phyloP scores from a whole-genome alignment of 2,888 invertebrate genomes.

The Dexiosoma caninum region DNA sequence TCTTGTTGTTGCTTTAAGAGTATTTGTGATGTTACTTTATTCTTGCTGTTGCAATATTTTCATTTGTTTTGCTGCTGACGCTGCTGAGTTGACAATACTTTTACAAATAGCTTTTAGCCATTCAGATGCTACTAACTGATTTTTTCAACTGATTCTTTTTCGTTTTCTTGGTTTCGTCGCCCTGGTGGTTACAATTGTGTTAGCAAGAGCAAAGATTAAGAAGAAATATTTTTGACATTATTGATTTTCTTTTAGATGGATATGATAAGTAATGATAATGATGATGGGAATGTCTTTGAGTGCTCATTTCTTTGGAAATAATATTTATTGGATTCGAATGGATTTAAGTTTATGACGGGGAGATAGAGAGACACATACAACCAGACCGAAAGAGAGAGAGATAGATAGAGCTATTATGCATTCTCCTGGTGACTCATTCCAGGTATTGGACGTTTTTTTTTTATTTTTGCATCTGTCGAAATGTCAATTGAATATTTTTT shows the following conservation, averaged over 20 bases:
- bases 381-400: too few relatives aligned
- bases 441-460: neutral
- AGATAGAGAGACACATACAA: too few relatives aligned
- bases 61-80: constrained; percentile 32
- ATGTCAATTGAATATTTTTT: constrained; percentile 7
- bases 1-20: neutral
- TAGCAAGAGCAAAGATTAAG: constrained; percentile 17
- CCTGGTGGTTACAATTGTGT: neutral
- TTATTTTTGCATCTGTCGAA: constrained; percentile 36
- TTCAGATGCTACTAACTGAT: constrained; percentile 52
- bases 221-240: constrained; percentile 47
- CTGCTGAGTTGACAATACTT: constrained; percentile 55
- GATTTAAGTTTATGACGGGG: neutral
- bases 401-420: neutral
- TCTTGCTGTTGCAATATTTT: constrained; percentile 22
- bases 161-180: neutral
- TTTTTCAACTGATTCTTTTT: neutral
- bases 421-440: constrained; percentile 3
- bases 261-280: constrained; percentile 49
- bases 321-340: neutral
- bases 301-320: constrained; percentile 9
- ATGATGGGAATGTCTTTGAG: constrained; percentile 34
- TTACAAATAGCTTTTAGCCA: constrained; percentile 56
- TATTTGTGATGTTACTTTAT: neutral
- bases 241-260: constrained; percentile 53